These are phyloP conservation scores for Euglossa dilemma DNA, from an alignment of 1,140 invertebrate genomes.

Conservation along the genomic window DNA sequence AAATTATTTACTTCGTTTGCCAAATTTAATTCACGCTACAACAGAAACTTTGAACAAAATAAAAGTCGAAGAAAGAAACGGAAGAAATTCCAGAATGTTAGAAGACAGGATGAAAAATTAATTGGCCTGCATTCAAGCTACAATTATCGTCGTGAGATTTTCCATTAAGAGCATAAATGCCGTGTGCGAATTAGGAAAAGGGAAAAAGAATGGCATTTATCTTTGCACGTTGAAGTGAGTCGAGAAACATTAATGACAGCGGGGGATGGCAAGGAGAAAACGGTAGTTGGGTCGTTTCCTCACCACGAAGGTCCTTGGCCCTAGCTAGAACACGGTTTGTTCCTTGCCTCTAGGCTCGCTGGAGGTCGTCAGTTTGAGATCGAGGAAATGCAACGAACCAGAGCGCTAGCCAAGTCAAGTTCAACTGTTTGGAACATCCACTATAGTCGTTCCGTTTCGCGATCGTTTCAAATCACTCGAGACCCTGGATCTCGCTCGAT, in stretches of 20 bases:
- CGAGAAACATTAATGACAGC: constrained; percentile 41
- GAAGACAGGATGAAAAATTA: neutral
- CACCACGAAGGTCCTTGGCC: constrained; percentile 69
- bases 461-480: neutral
- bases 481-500: neutral
- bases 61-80: too few relatives aligned
- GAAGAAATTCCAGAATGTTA: too few relatives aligned
- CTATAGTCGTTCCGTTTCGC: neutral
- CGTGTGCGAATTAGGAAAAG: neutral
- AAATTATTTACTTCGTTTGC: too few relatives aligned
- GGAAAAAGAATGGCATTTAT: constrained; percentile 11
- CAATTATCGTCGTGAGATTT: neutral
- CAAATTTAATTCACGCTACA: too few relatives aligned
- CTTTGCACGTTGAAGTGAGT: constrained; percentile 1
- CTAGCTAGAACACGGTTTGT: constrained; percentile 42
- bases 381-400: constrained; percentile 39
- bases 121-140: neutral
- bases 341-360: constrained; percentile 45
- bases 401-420: neutral
- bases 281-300: constrained; percentile 56
- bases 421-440: constrained; percentile 9
- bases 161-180: neutral
- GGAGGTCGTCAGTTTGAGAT: constrained; percentile 40
- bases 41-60: too few relatives aligned
- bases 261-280: constrained; percentile 57